Evolutionary conservation across 2,797 vertebrate genomes (phyloP).

Genomic region (Myotis myotis): DNA sequence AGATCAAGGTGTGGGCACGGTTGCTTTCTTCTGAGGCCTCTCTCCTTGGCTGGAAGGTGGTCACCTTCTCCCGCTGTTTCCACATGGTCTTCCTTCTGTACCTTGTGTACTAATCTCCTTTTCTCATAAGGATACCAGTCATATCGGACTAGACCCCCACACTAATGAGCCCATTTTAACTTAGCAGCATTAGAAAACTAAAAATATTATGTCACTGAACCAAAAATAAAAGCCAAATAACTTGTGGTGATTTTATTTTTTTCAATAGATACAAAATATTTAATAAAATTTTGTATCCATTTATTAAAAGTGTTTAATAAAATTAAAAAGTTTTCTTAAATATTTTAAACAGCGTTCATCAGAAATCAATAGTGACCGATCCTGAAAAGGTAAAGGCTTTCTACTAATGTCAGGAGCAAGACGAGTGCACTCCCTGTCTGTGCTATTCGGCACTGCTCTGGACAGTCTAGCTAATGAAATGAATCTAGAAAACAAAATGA

Average conservation of each 20-base stretch:
- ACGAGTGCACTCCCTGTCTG: background rate
- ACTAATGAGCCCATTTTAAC: background rate
- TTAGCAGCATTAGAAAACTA: background rate
- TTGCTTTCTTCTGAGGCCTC: background rate
- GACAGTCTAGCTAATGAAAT: background rate
- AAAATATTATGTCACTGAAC: background rate
- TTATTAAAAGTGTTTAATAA: background rate
- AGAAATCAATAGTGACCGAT: background rate
- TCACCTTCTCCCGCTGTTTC: background rate
- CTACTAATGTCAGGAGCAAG: background rate
- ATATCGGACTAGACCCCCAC: background rate
- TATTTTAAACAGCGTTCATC: background rate
- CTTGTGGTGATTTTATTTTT: background rate
- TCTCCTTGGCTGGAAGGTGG: background rate
- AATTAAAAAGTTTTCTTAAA: background rate
- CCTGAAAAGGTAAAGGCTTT: background rate
- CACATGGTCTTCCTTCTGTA: too few species aligned
- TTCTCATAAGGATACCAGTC: background rate
- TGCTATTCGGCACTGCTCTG: background rate
- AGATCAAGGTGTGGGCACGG: background rate
- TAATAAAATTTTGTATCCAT: background rate
- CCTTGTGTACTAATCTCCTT: background rate
- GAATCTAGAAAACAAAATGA: background rate
- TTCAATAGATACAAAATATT: background rate
- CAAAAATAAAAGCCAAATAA: constrained; percentile 8